These are phyloP conservation scores for Watsonalla binaria DNA, from an alignment of 2,888 invertebrate genomes.

Conservation along the genomic window DNA sequence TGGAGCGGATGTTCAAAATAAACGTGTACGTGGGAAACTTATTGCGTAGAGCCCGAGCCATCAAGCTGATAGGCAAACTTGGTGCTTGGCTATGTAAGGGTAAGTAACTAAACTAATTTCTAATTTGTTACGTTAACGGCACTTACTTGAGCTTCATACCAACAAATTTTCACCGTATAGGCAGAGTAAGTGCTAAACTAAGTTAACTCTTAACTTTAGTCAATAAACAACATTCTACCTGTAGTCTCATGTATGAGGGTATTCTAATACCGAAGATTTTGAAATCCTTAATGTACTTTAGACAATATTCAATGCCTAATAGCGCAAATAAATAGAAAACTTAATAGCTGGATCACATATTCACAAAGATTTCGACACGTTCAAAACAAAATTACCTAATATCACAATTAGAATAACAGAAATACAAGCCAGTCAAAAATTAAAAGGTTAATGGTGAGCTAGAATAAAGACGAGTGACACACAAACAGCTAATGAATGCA, in stretches of 20 bases:
- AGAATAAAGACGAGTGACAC: constrained; percentile 29
- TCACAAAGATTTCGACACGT: background rate
- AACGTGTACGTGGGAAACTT: constrained; percentile 22
- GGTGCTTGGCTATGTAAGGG: constrained; percentile 54
- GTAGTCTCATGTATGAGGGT: background rate
- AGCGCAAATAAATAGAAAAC: no score
- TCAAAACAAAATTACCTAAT: background rate
- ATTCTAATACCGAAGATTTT: no score
- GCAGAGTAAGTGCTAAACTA: constrained; percentile 53
- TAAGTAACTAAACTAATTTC: constrained; percentile 67
- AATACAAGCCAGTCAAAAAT: background rate
- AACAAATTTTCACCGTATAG: constrained; percentile 49
- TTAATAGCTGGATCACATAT: no score
- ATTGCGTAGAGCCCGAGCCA: constrained; percentile 24
- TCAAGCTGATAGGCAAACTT: constrained; percentile 61
- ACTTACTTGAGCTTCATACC: constrained; percentile 57
- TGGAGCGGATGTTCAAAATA: constrained; percentile 10
- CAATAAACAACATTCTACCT: constrained; percentile 28
- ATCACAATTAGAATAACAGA: background rate
- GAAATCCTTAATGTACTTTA: no score
- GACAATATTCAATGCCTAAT: no score
- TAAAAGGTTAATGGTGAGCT: constrained; percentile 13
- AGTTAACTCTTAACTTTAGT: constrained; percentile 55
- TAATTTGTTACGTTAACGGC: constrained; percentile 70
- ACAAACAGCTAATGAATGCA: constrained; percentile 41